Conservation (phyloP, 2,888 invertebrate genomes). For the Ptycholaimellus sp. region DNA sequence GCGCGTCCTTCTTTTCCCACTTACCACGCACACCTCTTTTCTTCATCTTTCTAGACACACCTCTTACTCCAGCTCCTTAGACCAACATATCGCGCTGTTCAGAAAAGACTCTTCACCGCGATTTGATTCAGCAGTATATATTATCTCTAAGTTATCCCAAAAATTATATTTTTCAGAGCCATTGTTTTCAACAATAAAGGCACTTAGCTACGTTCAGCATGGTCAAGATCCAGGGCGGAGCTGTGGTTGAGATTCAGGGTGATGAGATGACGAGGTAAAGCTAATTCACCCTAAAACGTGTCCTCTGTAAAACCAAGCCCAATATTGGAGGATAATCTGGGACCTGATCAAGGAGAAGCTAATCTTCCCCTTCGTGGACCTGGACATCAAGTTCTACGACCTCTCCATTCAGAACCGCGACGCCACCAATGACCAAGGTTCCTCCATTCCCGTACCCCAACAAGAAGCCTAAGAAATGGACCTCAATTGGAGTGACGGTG, state of each 20-base stretch:
- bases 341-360: slow-evolving; percentile 87
- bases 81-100: too few relatives aligned
- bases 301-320: background rate
- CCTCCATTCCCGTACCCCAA: slow-evolving; percentile 1
- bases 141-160: too few relatives aligned
- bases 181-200: too few relatives aligned
- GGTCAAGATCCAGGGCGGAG: slow-evolving; percentile 20
- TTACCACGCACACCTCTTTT: too few relatives aligned
- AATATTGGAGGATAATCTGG: slow-evolving; percentile 58
- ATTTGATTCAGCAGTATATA: too few relatives aligned
- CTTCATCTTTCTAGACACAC: too few relatives aligned
- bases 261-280: slow-evolving; percentile 30
- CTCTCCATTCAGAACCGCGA: slow-evolving; percentile 84
- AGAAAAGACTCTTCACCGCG: too few relatives aligned
- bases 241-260: slow-evolving; percentile 33
- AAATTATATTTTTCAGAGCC: too few relatives aligned
- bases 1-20: too few relatives aligned
- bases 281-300: background rate
- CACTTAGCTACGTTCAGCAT: too few relatives aligned
- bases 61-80: too few relatives aligned
- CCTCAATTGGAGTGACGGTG: slow-evolving; percentile 45
- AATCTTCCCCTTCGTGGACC: slow-evolving; percentile 77
- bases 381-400: slow-evolving; percentile 76
- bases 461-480: background rate
- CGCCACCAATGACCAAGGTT: slow-evolving; percentile 58